phyloP scores from a whole-genome alignment of 2,888 invertebrate genomes.

The Hypsopygia costalis region DNA sequence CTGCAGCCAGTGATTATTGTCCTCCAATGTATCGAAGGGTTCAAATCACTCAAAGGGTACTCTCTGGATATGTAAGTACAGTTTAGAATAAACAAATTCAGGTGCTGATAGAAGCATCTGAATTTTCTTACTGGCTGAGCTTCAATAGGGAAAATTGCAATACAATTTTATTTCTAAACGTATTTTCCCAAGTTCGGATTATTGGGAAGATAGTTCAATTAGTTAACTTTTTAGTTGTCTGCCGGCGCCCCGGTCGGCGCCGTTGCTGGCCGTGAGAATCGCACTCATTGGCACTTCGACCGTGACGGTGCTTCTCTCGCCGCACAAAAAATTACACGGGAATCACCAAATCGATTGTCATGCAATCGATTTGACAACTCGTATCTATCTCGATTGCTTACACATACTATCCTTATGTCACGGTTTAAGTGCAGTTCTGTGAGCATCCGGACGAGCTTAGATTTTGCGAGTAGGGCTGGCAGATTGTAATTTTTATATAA shows the following conservation, averaged over 20 bases:
- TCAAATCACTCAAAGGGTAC: too few relatives aligned
- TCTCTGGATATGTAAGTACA: too few relatives aligned
- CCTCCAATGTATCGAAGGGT: too few relatives aligned
- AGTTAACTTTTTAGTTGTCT: slow-evolving; percentile 2
- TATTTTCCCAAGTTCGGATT: slow-evolving; percentile 3
- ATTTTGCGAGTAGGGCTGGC: neutral
- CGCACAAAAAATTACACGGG: slow-evolving; percentile 59
- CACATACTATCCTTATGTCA: neutral
- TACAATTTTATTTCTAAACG: neutral
- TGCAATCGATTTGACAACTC: slow-evolving; percentile 45
- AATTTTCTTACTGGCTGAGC: too few relatives aligned
- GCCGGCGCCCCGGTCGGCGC: slow-evolving; percentile 38
- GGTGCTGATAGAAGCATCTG: too few relatives aligned
- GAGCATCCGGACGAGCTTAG: neutral
- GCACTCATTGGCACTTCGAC: slow-evolving; percentile 46
- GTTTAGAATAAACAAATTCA: too few relatives aligned
- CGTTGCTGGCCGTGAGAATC: slow-evolving; percentile 39
- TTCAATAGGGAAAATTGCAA: slow-evolving; percentile 3
- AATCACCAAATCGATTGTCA: slow-evolving; percentile 65
- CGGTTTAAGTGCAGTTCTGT: too few relatives aligned
- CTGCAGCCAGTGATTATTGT: too few relatives aligned
- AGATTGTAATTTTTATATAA: slow-evolving; percentile 1
- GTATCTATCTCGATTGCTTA: slow-evolving; percentile 18
- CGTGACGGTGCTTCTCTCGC: slow-evolving; percentile 40
- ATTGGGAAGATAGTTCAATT: slow-evolving; percentile 1